phyloP scores from a whole-genome alignment of 1,140 invertebrate species.

The Drosophila subpulchrella region DNA sequence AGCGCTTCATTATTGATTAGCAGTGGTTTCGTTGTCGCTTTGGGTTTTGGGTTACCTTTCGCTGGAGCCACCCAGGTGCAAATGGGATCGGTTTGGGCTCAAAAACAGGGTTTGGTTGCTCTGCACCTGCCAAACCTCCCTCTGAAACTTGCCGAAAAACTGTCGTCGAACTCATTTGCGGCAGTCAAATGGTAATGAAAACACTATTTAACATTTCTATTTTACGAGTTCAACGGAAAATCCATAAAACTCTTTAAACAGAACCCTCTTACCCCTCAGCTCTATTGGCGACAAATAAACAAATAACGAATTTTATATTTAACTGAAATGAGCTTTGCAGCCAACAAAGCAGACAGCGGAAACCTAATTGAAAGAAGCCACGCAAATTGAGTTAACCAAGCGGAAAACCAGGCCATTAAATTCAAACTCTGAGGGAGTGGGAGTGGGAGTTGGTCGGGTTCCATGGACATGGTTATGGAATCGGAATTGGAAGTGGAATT shows the following conservation, averaged over 20 bases:
- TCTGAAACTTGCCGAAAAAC: conserved; percentile 17
- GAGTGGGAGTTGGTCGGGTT: conserved; percentile 20
- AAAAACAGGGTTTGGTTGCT: conserved; percentile 14
- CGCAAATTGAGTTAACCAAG: conserved; percentile 82
- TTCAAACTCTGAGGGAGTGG: conserved; percentile 45
- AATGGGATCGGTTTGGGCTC: conserved; percentile 28
- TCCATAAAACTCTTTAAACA: conserved; percentile 53
- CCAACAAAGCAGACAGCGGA: conserved; percentile 55
- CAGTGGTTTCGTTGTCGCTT: conserved; percentile 14
- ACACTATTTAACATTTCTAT: conserved; percentile 73
- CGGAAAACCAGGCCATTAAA: conserved; percentile 81
- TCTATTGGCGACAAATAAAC: conserved; percentile 81
- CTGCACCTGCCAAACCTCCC: conserved; percentile 56
- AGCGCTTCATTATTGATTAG: conserved; percentile 54
- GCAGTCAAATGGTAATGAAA: conserved; percentile 56
- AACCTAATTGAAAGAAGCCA: conserved; percentile 80
- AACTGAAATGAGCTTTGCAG: conserved; percentile 67
- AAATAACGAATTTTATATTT: conserved; percentile 68
- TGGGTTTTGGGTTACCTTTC: conserved; percentile 44
- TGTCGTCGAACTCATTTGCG: conserved; percentile 71
- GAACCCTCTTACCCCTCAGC: conserved; percentile 36
- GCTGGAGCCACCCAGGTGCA: conserved; percentile 45
- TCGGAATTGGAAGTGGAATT: neutral
- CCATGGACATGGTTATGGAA: conserved; percentile 14
- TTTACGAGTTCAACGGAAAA: conserved; percentile 76